Conservation (phyloP, 2,888 invertebrate genomes). For the Dromius quadrimaculatus region DNA sequence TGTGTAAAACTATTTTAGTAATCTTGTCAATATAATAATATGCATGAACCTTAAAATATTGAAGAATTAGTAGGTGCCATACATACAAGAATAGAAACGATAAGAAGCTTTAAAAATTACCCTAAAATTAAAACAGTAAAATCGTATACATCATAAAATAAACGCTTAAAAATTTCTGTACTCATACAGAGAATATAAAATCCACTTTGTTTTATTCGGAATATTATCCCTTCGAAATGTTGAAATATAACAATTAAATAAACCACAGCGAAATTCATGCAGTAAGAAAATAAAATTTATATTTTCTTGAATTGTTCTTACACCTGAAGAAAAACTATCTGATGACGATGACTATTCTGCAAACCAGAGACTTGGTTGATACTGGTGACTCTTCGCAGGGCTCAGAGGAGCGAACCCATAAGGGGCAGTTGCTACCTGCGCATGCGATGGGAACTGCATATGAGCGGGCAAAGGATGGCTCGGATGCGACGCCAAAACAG, state of each 20-base stretch:
- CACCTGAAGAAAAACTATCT: slow-evolving; percentile 3
- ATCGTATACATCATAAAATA: slow-evolving; percentile 46
- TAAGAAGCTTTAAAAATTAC: slow-evolving; percentile 16
- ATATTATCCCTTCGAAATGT: slow-evolving; percentile 15
- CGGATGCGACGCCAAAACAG: slow-evolving; percentile 75
- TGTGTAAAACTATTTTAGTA: slow-evolving; percentile 18
- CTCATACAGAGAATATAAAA: slow-evolving; percentile 21
- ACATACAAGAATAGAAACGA: slow-evolving; percentile 36
- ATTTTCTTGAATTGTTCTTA: slow-evolving; percentile 17
- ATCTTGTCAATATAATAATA: slow-evolving; percentile 21
- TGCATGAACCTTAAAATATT: slow-evolving; percentile 14
- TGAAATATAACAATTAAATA: slow-evolving; percentile 11
- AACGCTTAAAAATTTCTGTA: slow-evolving; percentile 28
- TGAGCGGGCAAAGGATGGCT: slow-evolving; percentile 86
- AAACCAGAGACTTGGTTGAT: slow-evolving; percentile 81
- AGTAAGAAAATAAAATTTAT: slow-evolving; percentile 16
- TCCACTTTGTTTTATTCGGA: not conserved
- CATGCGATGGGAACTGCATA: slow-evolving; percentile 80
- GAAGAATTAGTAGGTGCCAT: slow-evolving; percentile 22
- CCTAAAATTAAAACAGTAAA: slow-evolving; percentile 31
- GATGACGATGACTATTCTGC: slow-evolving; percentile 70
- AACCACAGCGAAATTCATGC: not conserved
- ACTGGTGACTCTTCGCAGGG: slow-evolving; percentile 78
- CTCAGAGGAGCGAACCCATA: slow-evolving; percentile 79
- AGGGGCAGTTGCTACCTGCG: slow-evolving; percentile 68